Base-by-base conservation (phyloP, 2,888 invertebrate genomes). In the Ophion obscuratus region DNA sequence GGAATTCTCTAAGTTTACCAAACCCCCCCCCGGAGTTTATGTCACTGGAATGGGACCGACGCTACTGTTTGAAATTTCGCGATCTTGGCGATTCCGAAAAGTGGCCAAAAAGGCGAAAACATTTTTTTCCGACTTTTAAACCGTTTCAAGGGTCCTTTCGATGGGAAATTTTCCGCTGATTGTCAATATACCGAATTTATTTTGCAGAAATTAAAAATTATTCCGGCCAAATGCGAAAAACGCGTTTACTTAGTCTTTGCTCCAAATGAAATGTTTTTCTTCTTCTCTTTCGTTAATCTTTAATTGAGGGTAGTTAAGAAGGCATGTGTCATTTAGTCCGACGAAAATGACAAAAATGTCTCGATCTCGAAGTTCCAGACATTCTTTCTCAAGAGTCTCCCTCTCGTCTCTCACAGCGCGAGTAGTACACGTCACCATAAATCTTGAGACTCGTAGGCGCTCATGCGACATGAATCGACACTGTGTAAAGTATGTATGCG, bases 341-440 rank as follows among this genome's bases (percentile, higher is more conserved):
- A 31, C 4, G 31, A 57, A 75, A 64, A 62, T 75, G 64, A 31
- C 20, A 20, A 59, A 77, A 77, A 67, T 57, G 14, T 57, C 14
- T 57, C 40, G 57, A 77, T 67, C 59, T 10, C 14, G 24, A 9
- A 24, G 47, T 44, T 47, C 14, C 20, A 20, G 9, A n/a, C 47
- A 27, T 70, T 61, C 64, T 59, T 57, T 59, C 66, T 67, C 73
- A 67, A 59, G 73, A 57, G 66, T 71, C 31, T 31, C 40, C 24
- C 53, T 27, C 53, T 2, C 61, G 31, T 71, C 36, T 47, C 20
- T 64, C 20, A 47, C 47, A 36, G 53, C 20, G 20, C 79, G 53
- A 68, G 57, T 61, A 40, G 9, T n/a, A 75, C 14, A 27, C 17
- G 73, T 61, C 61, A 27, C 53, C 80, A 80, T 80, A 73, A 80